Evolutionary conservation across 92 coral and sea anemone species (phyloP), one percentile per base, ranked within the genome.

Genomic region (Zoanthus sansibaricus): DNA sequence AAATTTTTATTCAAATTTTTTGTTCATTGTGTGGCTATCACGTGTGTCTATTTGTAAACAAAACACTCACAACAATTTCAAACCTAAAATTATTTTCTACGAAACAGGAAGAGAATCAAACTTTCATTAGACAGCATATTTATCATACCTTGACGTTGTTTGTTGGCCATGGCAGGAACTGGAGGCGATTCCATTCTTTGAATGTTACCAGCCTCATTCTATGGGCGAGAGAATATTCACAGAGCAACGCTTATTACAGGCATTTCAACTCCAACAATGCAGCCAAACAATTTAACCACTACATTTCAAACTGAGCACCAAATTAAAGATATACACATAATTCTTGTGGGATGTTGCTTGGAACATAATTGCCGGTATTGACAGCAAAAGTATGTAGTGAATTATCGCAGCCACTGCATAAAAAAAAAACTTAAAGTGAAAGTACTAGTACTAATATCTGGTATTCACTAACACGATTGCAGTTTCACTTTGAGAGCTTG

Each of bases 111-210:
- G 7, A 8, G 0, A 12, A 7, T 32, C 9, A 32, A 68, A 25
- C 31, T 20, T 3, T 68, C 33, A 13, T 30, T 68, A 20, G 72
- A 12, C 30, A 68, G 11, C 8, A 44, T 68, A 49, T 46, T 14
- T 58, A 11, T 33, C 46, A 49, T 75, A 75, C 79, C 79, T 47
- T 75, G 79, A 75, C 48, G 52, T 20, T 75, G 79, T 37, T 75
- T 49, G 62, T 75, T 75, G 18, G 59, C 59, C 30, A 75, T 49
- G 79, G 79, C 47, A 9, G 79, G 79, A 75, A 75, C 47, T 1
- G 79, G 79, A 14, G 79, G 79, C 7, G 79, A 75, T 14, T 49
- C 55, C 55, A 9, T 49, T 49, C 66, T 58, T 58, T 58, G 66
- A 58, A 58, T 58, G n/a, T 5, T 58, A 58, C 66, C 14, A 58